Percentiles rank a stretch among this genome's conserved stretches.
These are phyloP conservation scores for Rhynchomys soricoides DNA, from an alignment of 2,113 vertebrate genomes.

Conservation along the genomic window DNA sequence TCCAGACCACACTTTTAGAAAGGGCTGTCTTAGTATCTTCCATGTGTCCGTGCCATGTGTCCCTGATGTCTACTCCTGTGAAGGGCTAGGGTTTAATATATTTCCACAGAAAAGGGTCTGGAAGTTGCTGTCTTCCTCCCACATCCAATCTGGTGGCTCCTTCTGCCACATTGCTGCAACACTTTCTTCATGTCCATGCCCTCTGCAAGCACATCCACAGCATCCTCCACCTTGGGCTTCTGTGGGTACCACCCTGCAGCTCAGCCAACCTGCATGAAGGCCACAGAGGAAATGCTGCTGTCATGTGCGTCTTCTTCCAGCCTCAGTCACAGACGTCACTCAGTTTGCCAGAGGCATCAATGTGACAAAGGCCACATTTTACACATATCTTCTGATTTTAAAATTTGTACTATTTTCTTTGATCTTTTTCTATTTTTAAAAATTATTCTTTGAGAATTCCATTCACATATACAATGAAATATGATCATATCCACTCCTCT, in stretches of 20 bases:
- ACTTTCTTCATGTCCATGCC: slow-evolving; percentile 30
- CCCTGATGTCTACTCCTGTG: neutral
- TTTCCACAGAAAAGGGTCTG: slow-evolving; percentile 59
- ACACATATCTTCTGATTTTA: neutral
- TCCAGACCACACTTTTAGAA: slow-evolving; percentile 8
- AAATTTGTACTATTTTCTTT: neutral
- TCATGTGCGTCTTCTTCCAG: neutral
- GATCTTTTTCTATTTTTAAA: neutral
- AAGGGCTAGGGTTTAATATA: slow-evolving; percentile 27
- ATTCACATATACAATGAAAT: neutral
- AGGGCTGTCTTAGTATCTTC: neutral
- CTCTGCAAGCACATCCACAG: neutral
- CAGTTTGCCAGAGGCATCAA: neutral
- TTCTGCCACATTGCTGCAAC: slow-evolving; percentile 44
- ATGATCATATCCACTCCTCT: neutral
- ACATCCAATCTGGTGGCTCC: slow-evolving; percentile 70
- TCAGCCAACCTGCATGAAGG: neutral
- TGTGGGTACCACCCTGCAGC: neutral
- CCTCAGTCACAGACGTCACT: neutral
- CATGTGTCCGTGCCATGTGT: neutral
- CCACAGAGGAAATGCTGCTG: fast-evolving
- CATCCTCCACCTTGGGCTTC: neutral
- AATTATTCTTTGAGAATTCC: neutral
- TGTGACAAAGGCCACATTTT: neutral
- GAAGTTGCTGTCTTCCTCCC: slow-evolving; percentile 63